phyloP scores from a whole-genome alignment of 2,113 vertebrate species.

The Oceanites oceanicus region DNA sequence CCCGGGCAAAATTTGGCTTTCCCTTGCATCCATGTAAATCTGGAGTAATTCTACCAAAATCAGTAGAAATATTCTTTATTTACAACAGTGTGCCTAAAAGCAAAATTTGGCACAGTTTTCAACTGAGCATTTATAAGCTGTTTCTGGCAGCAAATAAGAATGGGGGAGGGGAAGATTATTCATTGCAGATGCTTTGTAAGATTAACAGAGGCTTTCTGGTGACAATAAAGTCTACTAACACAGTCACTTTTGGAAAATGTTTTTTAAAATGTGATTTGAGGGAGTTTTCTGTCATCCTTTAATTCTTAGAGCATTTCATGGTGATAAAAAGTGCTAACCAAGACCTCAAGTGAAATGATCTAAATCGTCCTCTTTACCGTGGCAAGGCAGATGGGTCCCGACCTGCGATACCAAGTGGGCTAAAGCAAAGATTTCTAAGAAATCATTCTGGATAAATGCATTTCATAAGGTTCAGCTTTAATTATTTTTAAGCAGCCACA shows the following conservation, averaged over 20 bases:
- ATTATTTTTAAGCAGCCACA: neutral
- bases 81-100: conserved; percentile 29
- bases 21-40: neutral
- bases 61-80: neutral
- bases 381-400: neutral
- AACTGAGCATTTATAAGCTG: conserved; percentile 55
- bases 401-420: neutral
- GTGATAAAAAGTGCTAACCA: neutral
- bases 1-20: neutral
- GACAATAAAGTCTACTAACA: conserved; percentile 41
- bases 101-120: conserved; percentile 43
- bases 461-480: neutral
- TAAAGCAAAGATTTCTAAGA: neutral
- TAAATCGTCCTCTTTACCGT: neutral
- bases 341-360: neutral
- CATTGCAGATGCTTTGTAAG: conserved; percentile 63
- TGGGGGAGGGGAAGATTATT: conserved; percentile 64
- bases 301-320: neutral
- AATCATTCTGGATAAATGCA: neutral
- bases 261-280: conserved; percentile 19
- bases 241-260: conserved; percentile 30
- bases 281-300: neutral
- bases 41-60: conserved; percentile 11
- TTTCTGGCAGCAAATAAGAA: conserved; percentile 58
- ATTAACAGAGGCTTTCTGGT: conserved; percentile 63